Evolutionary conservation across 2,113 vertebrate genomes (phyloP), one percentile per base, ranked within the genome.

Genomic region (Xenopus laevis): DNA sequence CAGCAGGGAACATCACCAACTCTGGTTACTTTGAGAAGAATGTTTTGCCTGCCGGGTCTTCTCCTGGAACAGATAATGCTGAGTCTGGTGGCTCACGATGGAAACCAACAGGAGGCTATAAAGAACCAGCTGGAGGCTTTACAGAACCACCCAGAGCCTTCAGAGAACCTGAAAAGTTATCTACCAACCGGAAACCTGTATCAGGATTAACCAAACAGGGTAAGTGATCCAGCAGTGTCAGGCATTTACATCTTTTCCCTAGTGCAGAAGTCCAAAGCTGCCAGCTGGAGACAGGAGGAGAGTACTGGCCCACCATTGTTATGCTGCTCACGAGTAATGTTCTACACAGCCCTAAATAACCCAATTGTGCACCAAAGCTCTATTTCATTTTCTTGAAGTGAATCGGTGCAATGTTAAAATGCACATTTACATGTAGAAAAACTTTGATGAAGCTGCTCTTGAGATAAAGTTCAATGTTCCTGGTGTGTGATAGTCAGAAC

Each of bases 1-100:
- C 98, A 27, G 94, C 97, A 17, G 97, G 98, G 53, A 99, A 99
- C 76, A 89, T 99, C 61, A 93, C 95, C 80, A 99, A 98, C 81
- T 89, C 92, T 62, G 98, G 97, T 66, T 96, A 93, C 84, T 99
- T 98, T 68, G 95, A 98, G 81, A 94, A 93, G 82, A 99, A 99
- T 5, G 95, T 99, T 73, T 91, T 96, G 68, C 93, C 94, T 61
- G 88, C 91, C 3, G 74, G 74, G 15, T 53, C 74, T 17, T 45
- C 60, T 20, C 67, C 50, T 23, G 47, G 11, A 2, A 44, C 74
- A 15, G 74, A 77, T 18, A 64, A 27, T 27, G 23, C 23, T 27
- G 23, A 65, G 47, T 6, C 30, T 30, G 47, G 45, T 59, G 20
- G 60, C 0, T 64, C 67, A 10, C 59, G 50, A 18, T 70, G 74